phyloP scores from a whole-genome alignment of 1,140 invertebrate genomes.

The Archegozetes longisetosus region DNA sequence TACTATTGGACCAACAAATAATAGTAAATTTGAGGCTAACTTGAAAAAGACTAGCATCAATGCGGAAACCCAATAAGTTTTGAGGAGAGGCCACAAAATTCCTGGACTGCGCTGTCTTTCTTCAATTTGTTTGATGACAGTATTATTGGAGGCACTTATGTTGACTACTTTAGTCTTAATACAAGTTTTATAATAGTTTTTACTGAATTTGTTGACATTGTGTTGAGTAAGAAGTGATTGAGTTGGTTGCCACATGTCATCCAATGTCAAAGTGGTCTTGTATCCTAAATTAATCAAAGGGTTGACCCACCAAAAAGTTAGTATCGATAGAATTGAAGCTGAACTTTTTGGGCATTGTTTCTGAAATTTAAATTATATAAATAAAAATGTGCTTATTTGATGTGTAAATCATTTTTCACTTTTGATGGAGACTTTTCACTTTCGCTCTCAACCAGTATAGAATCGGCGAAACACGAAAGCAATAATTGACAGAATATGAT shows the following conservation, averaged over 20 bases:
- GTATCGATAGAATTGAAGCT: conserved; percentile 67
- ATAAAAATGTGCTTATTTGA: background rate
- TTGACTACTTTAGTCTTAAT: conserved; percentile 21
- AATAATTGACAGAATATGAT: background rate
- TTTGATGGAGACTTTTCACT: background rate
- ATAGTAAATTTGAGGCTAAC: conserved; percentile 62
- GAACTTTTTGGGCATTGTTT: conserved; percentile 46
- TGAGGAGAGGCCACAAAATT: conserved; percentile 32
- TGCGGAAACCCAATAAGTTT: conserved; percentile 65
- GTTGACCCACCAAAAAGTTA: conserved; percentile 87
- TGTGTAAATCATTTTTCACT: background rate
- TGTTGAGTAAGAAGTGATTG: background rate
- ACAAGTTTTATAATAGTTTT: conserved; percentile 57
- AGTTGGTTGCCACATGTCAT: background rate
- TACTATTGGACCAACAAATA: conserved; percentile 64
- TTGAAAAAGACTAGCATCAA: conserved; percentile 59
- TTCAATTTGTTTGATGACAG: background rate
- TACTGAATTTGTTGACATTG: conserved; percentile 53
- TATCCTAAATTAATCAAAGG: conserved; percentile 12
- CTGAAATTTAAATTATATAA: background rate
- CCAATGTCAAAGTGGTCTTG: conserved; percentile 9
- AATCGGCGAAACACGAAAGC: conserved; percentile 8
- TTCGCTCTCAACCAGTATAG: background rate
- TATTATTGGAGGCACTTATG: conserved; percentile 12
- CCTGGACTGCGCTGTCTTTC: conserved; percentile 1